Evolutionary conservation across 2,888 invertebrate genomes (phyloP).

Genomic region (Orthosia gracilis): DNA sequence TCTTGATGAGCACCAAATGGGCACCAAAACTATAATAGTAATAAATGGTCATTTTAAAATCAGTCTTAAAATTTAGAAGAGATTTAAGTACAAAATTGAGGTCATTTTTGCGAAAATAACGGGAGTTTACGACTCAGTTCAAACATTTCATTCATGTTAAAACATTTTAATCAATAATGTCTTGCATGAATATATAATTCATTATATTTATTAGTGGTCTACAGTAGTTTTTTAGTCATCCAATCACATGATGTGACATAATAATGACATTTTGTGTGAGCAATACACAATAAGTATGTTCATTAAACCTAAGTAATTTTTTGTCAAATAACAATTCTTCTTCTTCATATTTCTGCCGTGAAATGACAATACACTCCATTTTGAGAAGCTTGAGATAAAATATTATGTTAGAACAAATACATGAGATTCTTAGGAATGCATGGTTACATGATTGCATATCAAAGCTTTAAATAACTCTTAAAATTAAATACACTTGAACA

Average conservation of each 20-base stretch:
- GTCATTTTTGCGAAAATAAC: conserved; percentile 19
- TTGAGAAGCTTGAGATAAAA: too few relatives aligned
- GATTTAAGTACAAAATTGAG: conserved; percentile 43
- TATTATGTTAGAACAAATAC: too few relatives aligned
- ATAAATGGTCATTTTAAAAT: conserved; percentile 69
- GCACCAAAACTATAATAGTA: conserved; percentile 39
- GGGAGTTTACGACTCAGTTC: not conserved
- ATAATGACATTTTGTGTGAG: conserved; percentile 39
- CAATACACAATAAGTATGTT: not conserved
- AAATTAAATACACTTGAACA: too few relatives aligned
- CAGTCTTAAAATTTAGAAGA: conserved; percentile 77
- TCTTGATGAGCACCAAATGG: conserved; percentile 51
- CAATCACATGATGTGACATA: conserved; percentile 21
- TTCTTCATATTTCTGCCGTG: not conserved
- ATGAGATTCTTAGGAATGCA: too few relatives aligned
- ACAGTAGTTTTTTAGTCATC: not conserved
- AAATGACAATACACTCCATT: too few relatives aligned
- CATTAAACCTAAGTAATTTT: not conserved
- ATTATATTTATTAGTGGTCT: not conserved
- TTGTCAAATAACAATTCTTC: not conserved
- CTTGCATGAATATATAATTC: not conserved
- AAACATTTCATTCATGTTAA: not conserved
- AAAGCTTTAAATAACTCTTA: too few relatives aligned
- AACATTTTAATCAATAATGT: conserved; percentile 5
- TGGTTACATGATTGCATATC: too few relatives aligned